Evolutionary conservation across 2,888 invertebrate species (phyloP).

Genomic region (Cryptus viduatorius): DNA sequence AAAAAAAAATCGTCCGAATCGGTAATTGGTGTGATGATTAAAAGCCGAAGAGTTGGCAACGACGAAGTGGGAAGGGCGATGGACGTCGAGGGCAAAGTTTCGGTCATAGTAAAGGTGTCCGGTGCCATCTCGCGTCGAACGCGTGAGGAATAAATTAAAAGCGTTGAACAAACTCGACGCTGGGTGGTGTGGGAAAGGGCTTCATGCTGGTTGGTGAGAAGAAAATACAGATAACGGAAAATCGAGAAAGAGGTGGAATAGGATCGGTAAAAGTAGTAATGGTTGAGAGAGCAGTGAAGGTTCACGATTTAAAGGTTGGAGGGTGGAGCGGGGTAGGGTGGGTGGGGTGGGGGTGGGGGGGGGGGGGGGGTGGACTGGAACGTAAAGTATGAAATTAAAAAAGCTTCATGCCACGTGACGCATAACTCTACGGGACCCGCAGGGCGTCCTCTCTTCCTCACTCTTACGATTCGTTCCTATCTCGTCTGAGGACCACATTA

Average conservation of each 20-base stretch:
- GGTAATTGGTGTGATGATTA: constrained; percentile 26
- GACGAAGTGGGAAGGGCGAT: background rate
- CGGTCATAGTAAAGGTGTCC: constrained; percentile 41
- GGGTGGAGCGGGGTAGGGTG: constrained; percentile 51
- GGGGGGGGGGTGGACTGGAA: constrained; percentile 44
- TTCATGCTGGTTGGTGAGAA: constrained; percentile 29
- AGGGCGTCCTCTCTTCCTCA: constrained; percentile 21
- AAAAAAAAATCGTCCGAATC: constrained; percentile 1
- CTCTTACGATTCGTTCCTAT: constrained; percentile 29
- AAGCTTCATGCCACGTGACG: constrained; percentile 62
- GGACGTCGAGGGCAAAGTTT: constrained; percentile 27
- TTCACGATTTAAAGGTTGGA: constrained; percentile 25
- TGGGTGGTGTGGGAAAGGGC: constrained; percentile 38
- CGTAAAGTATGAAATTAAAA: constrained; percentile 66
- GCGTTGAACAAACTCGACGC: constrained; percentile 55
- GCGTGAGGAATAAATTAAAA: constrained; percentile 67
- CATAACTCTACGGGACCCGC: constrained; percentile 51
- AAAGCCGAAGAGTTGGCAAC: constrained; percentile 8
- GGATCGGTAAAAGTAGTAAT: constrained; percentile 7
- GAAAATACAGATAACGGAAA: constrained; percentile 46
- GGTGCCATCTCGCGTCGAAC: constrained; percentile 50
- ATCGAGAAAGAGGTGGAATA: constrained; percentile 18
- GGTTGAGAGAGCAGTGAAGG: constrained; percentile 35
- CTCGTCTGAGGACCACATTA: background rate
- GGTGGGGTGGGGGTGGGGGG: constrained; percentile 40